Conservation (phyloP, 2,888 invertebrate species). For the Chrysopilus asiliformis region DNA sequence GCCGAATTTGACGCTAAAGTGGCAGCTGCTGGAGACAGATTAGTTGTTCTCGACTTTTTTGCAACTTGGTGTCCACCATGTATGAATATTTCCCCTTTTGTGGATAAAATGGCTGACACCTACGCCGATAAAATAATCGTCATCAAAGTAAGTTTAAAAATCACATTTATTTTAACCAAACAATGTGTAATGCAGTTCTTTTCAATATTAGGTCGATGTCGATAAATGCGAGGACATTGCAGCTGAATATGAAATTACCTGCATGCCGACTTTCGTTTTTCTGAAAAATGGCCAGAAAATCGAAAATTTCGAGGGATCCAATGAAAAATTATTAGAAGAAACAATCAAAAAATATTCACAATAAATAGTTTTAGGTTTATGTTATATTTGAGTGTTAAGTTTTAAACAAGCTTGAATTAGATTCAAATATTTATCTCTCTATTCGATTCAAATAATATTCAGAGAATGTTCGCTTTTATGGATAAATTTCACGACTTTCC, state of each 20-base stretch:
- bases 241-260: constrained; percentile 60
- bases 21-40: constrained; percentile 56
- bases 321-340: constrained; percentile 52
- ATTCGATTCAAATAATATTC: too few relatives aligned
- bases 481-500: too few relatives aligned
- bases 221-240: constrained; percentile 78
- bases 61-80: constrained; percentile 91
- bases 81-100: constrained; percentile 71
- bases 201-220: constrained; percentile 52
- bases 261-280: constrained; percentile 86
- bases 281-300: constrained; percentile 56
- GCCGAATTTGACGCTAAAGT: constrained; percentile 59
- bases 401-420: neutral
- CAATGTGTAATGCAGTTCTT: too few relatives aligned
- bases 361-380: neutral
- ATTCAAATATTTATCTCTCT: neutral
- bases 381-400: too few relatives aligned
- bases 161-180: too few relatives aligned
- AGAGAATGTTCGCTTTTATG: too few relatives aligned
- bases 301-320: constrained; percentile 66
- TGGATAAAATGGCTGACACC: constrained; percentile 55
- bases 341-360: constrained; percentile 40
- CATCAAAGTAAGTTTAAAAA: too few relatives aligned
- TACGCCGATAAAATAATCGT: constrained; percentile 43
- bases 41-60: constrained; percentile 82